A percentile compares a stretch with the other conserved stretches of the same genome.
phyloP scores from a whole-genome alignment of 2,888 invertebrate genomes.

The Anoncus sp. region DNA sequence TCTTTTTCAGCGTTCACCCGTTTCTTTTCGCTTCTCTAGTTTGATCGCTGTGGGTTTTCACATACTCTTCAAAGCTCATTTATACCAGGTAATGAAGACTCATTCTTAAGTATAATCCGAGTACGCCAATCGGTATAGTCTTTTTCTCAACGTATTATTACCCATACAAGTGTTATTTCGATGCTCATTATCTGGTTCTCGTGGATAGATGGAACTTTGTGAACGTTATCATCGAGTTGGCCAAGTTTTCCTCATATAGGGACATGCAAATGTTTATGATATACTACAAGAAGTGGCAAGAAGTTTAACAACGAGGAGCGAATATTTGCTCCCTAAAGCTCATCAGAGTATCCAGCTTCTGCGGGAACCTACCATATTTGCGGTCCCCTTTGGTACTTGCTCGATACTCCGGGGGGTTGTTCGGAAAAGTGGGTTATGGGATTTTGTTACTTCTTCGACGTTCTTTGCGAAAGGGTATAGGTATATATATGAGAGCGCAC shows the following conservation, averaged over 20 bases:
- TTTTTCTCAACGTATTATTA: neutral
- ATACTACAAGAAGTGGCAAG: neutral
- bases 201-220: conserved; percentile 6
- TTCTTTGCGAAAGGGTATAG: neutral
- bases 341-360: conserved; percentile 13
- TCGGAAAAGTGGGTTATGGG: conserved; percentile 58
- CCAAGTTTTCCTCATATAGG: neutral
- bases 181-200: neutral
- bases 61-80: neutral
- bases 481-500: no score
- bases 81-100: neutral
- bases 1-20: no score
- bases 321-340: neutral
- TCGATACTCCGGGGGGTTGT: conserved; percentile 40
- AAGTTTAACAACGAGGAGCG: neutral
- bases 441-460: conserved; percentile 27
- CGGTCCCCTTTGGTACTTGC: neutral
- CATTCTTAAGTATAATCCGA: neutral
- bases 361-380: neutral
- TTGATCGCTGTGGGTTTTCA: neutral
- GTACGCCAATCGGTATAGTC: neutral
- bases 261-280: conserved; percentile 1
- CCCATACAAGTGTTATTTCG: neutral
- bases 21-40: neutral
- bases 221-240: conserved; percentile 9